Percentiles rank a stretch among this genome's conserved stretches.
phyloP scores from a whole-genome alignment of 2,797 vertebrate species.

The Macropus fuliginosus region DNA sequence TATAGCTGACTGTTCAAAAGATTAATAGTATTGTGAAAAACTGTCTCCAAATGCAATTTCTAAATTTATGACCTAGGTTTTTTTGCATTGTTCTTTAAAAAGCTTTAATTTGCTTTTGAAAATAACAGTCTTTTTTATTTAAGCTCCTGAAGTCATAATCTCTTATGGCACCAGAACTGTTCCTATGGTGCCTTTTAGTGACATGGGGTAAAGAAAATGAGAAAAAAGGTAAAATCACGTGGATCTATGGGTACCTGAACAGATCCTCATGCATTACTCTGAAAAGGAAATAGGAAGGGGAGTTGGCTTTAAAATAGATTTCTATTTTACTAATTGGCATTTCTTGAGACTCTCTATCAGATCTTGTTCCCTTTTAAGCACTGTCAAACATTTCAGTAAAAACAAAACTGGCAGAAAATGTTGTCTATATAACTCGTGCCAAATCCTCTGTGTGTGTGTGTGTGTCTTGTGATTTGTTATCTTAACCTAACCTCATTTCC shows the following conservation, averaged over 20 bases:
- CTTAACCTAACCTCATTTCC: background rate
- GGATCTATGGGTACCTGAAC: background rate
- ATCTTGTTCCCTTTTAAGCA: background rate
- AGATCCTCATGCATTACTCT: background rate
- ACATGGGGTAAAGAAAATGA: background rate
- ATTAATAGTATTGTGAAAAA: slow-evolving; percentile 3
- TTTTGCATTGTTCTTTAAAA: background rate
- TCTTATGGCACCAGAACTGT: background rate
- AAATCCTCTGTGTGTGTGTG: background rate
- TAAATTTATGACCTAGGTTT: background rate
- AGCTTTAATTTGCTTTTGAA: background rate
- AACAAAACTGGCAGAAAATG: background rate
- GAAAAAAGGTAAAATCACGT: background rate
- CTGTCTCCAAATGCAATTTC: background rate
- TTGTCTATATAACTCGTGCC: background rate
- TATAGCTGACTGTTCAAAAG: slow-evolving; percentile 3
- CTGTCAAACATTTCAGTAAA: background rate
- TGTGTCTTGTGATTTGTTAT: background rate
- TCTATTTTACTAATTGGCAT: slow-evolving; percentile 14
- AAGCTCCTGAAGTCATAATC: background rate
- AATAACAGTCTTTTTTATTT: background rate
- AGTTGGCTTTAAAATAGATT: slow-evolving; percentile 46
- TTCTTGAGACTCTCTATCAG: slow-evolving; percentile 12
- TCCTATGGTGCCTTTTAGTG: background rate
- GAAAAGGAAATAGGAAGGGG: background rate